Evolutionary conservation across 2,797 vertebrate species (phyloP), one percentile per base, ranked within the genome.

Genomic region (Scarus forsteni): DNA sequence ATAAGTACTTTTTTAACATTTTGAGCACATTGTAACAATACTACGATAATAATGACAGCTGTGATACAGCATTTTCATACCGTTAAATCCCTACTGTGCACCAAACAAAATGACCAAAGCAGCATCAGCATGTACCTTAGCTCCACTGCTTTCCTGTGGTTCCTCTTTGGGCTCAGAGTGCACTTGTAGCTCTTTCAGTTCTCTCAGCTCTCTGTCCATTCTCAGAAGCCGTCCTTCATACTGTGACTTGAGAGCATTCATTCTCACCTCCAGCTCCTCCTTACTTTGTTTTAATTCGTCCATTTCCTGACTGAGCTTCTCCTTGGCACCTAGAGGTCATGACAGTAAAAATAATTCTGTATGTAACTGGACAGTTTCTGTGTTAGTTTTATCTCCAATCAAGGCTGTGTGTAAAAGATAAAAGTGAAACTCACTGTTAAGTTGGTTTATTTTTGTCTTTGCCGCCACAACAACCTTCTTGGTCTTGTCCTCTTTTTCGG

Each of bases 401-500:
- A 1, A 8, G 10, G 5, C 3, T n/a, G 27, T 50, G 3, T 58
- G 13, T 45, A 14, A 42, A 27, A 2, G 10, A 42, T n/a, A 3
- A 9, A 40, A 40, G 40, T 52, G 51, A 19, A 38, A 82, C 84
- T 89, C 84, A 97, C 98, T 88, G 78, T 95, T 93, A 27, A 99
- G 90, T 18, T 97, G 97, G 64, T 91, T 94, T 71, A 99, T 97
- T 89, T 97, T 99, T 85, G 96, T 95, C 77, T 96, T 98, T 43
- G 97, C 98, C 15, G 93, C 96, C 61, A 98, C 59, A 62, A 99
- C 92, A 0, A 93, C 95, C 87, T 99, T 99, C 85, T 96, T 97
- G 0, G 96, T 97, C 84, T 98, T 99, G 51, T 98, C 98, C 36
- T 99, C 97, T 88, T 98, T 99, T 34, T 99, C 97, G 0, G 93